Base-by-base conservation (phyloP, 2,888 invertebrate genomes). In the Anaspis maculata region DNA sequence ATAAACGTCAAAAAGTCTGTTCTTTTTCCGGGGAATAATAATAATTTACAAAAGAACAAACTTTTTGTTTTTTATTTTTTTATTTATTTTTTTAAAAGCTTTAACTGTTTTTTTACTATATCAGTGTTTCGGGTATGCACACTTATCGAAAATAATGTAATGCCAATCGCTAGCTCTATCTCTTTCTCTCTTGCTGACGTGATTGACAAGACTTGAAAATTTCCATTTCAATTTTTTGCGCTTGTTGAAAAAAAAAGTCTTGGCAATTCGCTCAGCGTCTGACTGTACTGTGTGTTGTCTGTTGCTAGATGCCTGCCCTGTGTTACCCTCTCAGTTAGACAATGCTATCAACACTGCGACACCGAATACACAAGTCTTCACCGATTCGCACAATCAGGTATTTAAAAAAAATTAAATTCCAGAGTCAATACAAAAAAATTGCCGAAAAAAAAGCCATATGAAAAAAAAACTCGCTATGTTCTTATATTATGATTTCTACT, bases 261-360 rank as follows among this genome's bases (percentile, higher is more conserved):
- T 30, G 13, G 30, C 13, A 14, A 15, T 9, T 13, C 2, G 35
- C 32, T 33, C 41, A 41, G 54, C 56, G 52, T 51, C 62, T 62
- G 61, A 74, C 73, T 75, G 75, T 75, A 74, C 74, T 76, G 74
- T 77, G 74, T 81, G 80, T 85, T 86, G 83, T 86, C 83, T 85
- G 86, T 86, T 85, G 85, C 85, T 86, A 86, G 86, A 86, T 86
- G 85, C 85, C 85, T 86, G 86, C 84, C 72, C 81, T 72, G 72
- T 73, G 80, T 81, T 81, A 79, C 79, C 81, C 79, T 79, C 80
- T 79, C 77, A 81, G 80, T 82, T 82, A 82, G 82, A 83, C 80
- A 79, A 80, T 79, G 81, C 79, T 80, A 79, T 72, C 79, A 80
- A 80, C 75, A 79, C 72, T 66, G 66, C 69, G 60, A 65, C 68